phyloP scores from a whole-genome alignment of 2,113 vertebrate species.

The Octodon degus region DNA sequence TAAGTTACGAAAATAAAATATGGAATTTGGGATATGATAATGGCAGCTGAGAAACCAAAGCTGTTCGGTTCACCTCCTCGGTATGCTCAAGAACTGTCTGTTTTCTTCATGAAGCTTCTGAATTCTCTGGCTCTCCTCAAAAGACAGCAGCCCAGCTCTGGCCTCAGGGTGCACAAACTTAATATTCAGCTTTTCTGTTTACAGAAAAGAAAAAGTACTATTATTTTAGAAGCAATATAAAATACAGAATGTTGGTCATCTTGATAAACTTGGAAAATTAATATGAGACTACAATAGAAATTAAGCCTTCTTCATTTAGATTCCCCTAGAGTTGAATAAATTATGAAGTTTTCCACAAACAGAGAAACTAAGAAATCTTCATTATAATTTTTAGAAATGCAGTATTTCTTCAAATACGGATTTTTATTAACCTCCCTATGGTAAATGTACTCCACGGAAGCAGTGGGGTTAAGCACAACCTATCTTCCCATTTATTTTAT shows the following conservation, averaged over 20 bases:
- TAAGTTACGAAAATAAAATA: constrained; percentile 40
- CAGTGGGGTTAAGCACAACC: background rate
- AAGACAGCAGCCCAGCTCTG: constrained; percentile 89
- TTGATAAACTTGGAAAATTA: constrained; percentile 31
- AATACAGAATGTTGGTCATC: background rate
- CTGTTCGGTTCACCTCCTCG: constrained; percentile 88
- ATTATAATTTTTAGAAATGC: background rate
- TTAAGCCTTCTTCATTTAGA: constrained; percentile 45
- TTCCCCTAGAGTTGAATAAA: background rate
- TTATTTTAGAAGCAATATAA: constrained; percentile 19
- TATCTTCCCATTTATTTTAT: background rate
- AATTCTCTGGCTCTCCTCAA: constrained; percentile 90
- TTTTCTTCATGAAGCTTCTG: constrained; percentile 94
- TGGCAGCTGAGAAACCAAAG: background rate
- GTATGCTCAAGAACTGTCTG: constrained; percentile 92
- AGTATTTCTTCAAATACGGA: background rate
- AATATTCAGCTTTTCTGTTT: constrained; percentile 95
- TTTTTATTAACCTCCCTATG: constrained; percentile 14
- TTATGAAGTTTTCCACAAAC: background rate
- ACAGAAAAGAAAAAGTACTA: background rate
- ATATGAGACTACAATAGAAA: background rate
- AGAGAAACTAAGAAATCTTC: background rate
- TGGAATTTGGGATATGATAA: constrained; percentile 2
- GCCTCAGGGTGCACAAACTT: constrained; percentile 92
- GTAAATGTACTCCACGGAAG: background rate